These are phyloP conservation scores for Beris morrisii DNA, from an alignment of 2,888 invertebrate genomes.

Conservation along the genomic window DNA sequence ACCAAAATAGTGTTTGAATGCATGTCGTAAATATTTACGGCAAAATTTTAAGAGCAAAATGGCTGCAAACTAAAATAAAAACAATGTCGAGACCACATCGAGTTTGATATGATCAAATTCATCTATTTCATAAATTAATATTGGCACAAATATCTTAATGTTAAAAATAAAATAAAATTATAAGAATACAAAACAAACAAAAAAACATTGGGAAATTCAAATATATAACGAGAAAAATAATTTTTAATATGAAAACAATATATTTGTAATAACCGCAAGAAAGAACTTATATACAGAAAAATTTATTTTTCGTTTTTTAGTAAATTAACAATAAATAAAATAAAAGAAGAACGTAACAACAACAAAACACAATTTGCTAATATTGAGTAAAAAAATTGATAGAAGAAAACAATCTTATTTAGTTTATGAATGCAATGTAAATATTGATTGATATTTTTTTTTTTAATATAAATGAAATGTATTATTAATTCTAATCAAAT, in stretches of 20 bases:
- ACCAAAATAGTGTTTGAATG: neutral
- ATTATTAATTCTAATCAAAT: slow-evolving; percentile 18
- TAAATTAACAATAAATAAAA: slow-evolving; percentile 3
- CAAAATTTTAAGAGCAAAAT: too few relatives aligned
- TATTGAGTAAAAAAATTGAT: slow-evolving; percentile 15
- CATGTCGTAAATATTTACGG: too few relatives aligned
- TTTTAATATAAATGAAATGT: slow-evolving; percentile 25
- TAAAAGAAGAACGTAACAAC: slow-evolving; percentile 1
- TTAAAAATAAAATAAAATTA: slow-evolving; percentile 9
- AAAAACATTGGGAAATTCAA: slow-evolving; percentile 13
- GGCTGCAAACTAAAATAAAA: too few relatives aligned
- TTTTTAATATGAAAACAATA: slow-evolving; percentile 17
- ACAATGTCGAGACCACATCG: neutral
- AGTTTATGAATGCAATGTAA: slow-evolving; percentile 24
- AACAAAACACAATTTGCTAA: slow-evolving; percentile 3
- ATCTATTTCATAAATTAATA: slow-evolving; percentile 14
- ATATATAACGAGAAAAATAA: slow-evolving; percentile 24
- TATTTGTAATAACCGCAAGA: slow-evolving; percentile 5
- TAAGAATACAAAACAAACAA: slow-evolving; percentile 18
- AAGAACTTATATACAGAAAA: neutral
- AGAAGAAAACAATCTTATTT: slow-evolving; percentile 2
- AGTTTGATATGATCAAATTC: slow-evolving; percentile 13
- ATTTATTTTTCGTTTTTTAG: too few relatives aligned
- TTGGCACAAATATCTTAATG: neutral
- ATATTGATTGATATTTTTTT: slow-evolving; percentile 5